Percentiles rank a stretch among this genome's conserved stretches.
Evolutionary conservation across 1,140 invertebrate genomes (phyloP).

Genomic region (Aphis gossypii): DNA sequence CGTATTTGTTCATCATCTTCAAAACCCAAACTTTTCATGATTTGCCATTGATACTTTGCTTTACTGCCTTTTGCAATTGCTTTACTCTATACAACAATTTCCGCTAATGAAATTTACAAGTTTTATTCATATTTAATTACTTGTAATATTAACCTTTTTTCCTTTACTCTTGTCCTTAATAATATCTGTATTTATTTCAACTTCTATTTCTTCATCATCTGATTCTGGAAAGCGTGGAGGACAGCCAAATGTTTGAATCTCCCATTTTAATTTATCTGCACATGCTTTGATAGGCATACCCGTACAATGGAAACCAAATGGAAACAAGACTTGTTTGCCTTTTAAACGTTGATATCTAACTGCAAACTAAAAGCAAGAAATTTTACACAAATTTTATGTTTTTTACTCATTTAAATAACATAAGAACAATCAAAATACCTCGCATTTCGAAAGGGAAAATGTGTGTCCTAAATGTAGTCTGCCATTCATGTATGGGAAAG

Average conservation of each 20-base stretch:
- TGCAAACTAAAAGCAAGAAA: constrained; percentile 76
- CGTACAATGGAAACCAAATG: constrained; percentile 98
- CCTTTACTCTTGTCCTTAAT: constrained; percentile 96
- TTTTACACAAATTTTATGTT: background rate
- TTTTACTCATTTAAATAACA: constrained; percentile 57
- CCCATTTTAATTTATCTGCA: constrained; percentile 95
- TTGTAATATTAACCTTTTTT: constrained; percentile 77
- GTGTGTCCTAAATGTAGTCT: constrained; percentile 96
- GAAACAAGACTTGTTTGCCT: constrained; percentile 92
- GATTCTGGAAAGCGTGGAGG: constrained; percentile 89
- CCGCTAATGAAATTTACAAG: constrained; percentile 38
- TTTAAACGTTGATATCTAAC: constrained; percentile 87
- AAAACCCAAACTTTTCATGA: constrained; percentile 94
- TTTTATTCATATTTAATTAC: background rate
- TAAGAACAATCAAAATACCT: constrained; percentile 67
- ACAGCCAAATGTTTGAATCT: constrained; percentile 91
- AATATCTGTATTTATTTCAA: constrained; percentile 68
- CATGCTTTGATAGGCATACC: constrained; percentile 97
- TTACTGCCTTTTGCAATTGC: constrained; percentile 89
- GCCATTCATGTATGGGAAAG: constrained; percentile 99
- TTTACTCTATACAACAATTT: constrained; percentile 78
- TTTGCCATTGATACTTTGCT: constrained; percentile 98
- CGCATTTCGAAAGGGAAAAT: constrained; percentile 96
- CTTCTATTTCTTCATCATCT: constrained; percentile 64
- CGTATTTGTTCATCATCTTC: constrained; percentile 85